These are phyloP conservation scores for Pseudorhiza aurosa DNA, from an alignment of 30 jellyfish, hydroid and myxozoan species.

Conservation along the genomic window DNA sequence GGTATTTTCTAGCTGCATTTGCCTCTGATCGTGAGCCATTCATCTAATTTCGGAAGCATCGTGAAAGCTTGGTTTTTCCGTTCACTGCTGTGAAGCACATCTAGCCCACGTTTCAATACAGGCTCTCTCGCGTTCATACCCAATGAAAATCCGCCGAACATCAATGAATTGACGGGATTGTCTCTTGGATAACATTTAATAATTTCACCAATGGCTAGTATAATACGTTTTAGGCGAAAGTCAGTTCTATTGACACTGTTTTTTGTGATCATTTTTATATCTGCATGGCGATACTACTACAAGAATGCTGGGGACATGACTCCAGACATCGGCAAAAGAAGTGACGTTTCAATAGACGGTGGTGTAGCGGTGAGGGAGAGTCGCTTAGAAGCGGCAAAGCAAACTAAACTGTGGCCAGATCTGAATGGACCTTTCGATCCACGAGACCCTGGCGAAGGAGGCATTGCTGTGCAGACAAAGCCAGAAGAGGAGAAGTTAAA, in stretches of 20 bases:
- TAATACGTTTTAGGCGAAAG: constrained; percentile 43
- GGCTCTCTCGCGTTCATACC: not conserved
- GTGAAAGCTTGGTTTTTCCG: too few species aligned
- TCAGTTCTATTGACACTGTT: constrained; percentile 7
- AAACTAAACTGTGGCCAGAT: constrained; percentile 74
- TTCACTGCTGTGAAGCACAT: too few species aligned
- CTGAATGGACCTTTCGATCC: constrained; percentile 49
- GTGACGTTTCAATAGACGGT: not conserved
- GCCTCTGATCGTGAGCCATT: too few species aligned
- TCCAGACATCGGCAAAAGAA: constrained; percentile 24
- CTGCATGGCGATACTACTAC: not conserved
- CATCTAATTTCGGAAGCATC: too few species aligned
- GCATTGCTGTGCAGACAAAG: constrained; percentile 66
- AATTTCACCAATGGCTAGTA: constrained; percentile 61
- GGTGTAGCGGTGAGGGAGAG: not conserved
- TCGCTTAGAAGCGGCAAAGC: not conserved
- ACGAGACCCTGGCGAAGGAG: constrained; percentile 92
- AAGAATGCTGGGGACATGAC: not conserved
- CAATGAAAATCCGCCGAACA: not conserved
- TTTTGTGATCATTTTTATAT: not conserved
- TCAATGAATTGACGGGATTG: too few species aligned
- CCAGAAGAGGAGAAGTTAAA: constrained; percentile 75
- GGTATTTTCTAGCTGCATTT: too few species aligned
- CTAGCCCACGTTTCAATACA: constrained; percentile 4
- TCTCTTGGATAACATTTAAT: too few species aligned